Evolutionary conservation across 37 sponge, comb jelly and placozoan genomes (phyloP), one percentile per base, ranked within the genome.

Genomic region (Haliclona indistincta): DNA sequence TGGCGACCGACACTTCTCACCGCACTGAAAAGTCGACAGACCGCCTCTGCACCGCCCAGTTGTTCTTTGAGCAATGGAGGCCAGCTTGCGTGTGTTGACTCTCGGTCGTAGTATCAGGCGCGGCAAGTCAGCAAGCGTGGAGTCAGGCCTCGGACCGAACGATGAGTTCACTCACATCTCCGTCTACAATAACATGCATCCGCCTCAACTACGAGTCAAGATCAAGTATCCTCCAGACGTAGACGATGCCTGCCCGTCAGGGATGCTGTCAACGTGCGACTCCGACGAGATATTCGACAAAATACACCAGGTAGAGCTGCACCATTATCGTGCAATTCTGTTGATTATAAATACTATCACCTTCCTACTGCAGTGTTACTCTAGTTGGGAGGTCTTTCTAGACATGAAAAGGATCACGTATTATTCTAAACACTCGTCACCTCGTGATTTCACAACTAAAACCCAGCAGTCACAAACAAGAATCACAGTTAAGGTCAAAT

Each of bases 401-500:
- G 60, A 58, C 7, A 20, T 26, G 6, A 58, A 58, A 58, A 20
- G 60, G 6, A 58, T n/a, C 6, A 58, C 60, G 7, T 26, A 58
- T n/a, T 58, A 58, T n/a, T 58, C 26, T 20, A 20, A 26, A 25
- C 60, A 58, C 28, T 11, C 60, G 28, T n/a, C 7, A 25, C 60
- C 60, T n/a, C n/a, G n/a, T n/a, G n/a, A n/a, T n/a, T 26, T 11
- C 6, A 58, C 60, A 20, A n/a, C n/a, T 7, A 58, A n/a, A 6
- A 58, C 60, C 60, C 26, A 58, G 6, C 26, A n/a, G n/a, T 26
- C 60, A 8, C 60, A 58, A 20, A 20, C 7, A 8, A 58, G 60
- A n/a, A 58, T 58, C 25, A 58, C n/a, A 58, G 60, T 58, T 25
- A 58, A 58, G n/a, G 25, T 58, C 25, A 58, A n/a, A 58, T 58